Conservation (phyloP, 2,113 vertebrate genomes). For the Cisticola juncidis region DNA sequence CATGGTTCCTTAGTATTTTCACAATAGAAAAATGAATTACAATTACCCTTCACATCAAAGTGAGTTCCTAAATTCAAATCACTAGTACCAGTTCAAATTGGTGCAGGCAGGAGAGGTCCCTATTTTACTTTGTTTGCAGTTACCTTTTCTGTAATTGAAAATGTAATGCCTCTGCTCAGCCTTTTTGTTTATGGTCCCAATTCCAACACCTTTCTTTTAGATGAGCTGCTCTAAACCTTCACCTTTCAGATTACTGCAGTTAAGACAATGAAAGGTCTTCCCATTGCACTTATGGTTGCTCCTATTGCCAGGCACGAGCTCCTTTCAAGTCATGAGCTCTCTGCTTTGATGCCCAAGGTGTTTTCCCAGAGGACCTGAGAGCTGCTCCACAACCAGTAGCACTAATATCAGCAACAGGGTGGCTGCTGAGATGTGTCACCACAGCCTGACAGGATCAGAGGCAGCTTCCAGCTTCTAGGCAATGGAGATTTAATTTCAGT, state of each 20-base stretch:
- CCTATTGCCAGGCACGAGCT: accelerated
- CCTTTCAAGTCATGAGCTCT: neutral
- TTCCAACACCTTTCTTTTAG: neutral
- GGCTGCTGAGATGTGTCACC: neutral
- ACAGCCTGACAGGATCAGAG: neutral
- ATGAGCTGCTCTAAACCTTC: neutral
- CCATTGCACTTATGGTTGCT: neutral
- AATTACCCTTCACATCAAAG: neutral
- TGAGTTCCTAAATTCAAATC: neutral
- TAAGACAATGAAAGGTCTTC: neutral
- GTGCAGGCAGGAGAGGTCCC: neutral
- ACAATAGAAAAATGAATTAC: neutral
- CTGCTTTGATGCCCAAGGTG: neutral
- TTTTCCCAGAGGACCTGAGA: neutral
- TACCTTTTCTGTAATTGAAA: neutral
- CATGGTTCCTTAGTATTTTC: neutral
- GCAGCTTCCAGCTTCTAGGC: neutral
- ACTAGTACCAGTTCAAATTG: neutral
- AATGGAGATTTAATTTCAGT: neutral
- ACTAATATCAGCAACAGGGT: neutral
- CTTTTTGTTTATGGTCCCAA: neutral
- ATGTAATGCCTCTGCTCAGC: neutral
- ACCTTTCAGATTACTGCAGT: neutral
- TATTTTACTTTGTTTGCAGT: neutral
- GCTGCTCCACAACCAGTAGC: neutral